Base-by-base conservation (phyloP, 2,113 vertebrate species). In the Theropithecus gelada region DNA sequence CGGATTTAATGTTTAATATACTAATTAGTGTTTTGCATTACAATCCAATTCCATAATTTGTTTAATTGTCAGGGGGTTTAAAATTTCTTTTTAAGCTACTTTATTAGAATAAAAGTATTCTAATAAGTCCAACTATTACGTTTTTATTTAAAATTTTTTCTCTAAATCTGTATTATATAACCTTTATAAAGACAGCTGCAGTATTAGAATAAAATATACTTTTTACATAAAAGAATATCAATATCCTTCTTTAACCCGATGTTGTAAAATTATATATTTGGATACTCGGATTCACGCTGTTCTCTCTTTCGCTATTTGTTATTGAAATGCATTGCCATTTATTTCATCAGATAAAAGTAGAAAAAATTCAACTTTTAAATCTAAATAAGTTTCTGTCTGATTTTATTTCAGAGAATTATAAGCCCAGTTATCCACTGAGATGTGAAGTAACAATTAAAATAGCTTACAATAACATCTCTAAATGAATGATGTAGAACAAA, bases 391-490 rank as follows among this genome's bases (percentile, higher is more conserved):
- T 83, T 85, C 18, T 70, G 9, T 11, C 32, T 45, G 35, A 88
- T 73, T 87, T 84, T 73, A 86, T 94, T 94, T 93, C 45, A 72
- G 55, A 91, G 2, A 2, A 10, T 84, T 95, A 16, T 38, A 64
- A 68, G 0, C 68, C 14, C 14, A 3, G 89, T 6, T 55, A 85
- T 43, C 64, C 68, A 64, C 2, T 88, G 18, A 30, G 13, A 87
- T 90, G 87, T 94, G 38, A 97, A 78, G 18, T 61, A 89, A 92
- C 6, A 48, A 40, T 13, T 48, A 20, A 92, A 88, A 97, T 76
- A 82, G 80, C 11, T n/a, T 70, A 48, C 4, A 89, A 57, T n/a
- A 59, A 78, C 25, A 76, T 86, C 55, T 72, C 27, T 89, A 75
- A 94, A 73, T 50, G 92, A 85, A 78, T 90, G 12, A 83, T n/a